Base-by-base conservation (phyloP, 2,797 vertebrate genomes). In the Apogon talboti region DNA sequence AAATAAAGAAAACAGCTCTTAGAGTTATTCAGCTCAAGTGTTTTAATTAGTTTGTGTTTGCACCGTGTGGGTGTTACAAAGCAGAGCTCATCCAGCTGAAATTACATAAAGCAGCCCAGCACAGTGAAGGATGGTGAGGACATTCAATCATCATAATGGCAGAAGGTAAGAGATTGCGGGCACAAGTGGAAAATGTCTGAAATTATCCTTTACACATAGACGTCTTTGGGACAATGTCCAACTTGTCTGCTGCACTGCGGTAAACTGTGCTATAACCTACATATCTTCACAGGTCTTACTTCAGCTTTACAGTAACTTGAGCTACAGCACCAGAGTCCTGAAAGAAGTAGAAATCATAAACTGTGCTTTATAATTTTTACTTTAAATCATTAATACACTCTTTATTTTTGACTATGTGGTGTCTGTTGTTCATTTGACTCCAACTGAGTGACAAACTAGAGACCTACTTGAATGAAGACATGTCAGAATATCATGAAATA, bases 1-100 rank as follows among this genome's bases (percentile, higher is more conserved):
- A 54, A 73, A 56, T 53, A 10, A 30, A 21, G 43, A 49, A 67
- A 69, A 41, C 35, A 28, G 38, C 45, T 6, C 75, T 69, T 67
- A n/a, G 28, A 28, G 35, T 19, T 47, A 45, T 72, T 60, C 49
- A 41, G 1, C 21, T 72, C 65, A 68, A 71, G 68, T 67, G 53
- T 75, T 75, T 72, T 62, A 71, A 74, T 76, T 72, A 62, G 61
- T 73, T 58, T 50, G 54, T 68, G 54, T 78, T 79, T 65, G 52
- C 40, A 45, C 13, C 56, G 54, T 38, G 66, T 71, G 51, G 47
- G 68, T 24, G 38, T 35, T 19, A 48, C 41, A 35, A 28, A 28
- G 63, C 53, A 53, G 48, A 12, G 18, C 58, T 62, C 21, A 62
- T 43, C 37, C 37, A 49, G 53, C 15, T 41, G n/a, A 55, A 66